Percentiles rank a stretch among this genome's conserved stretches.
Conservation (phyloP, 2,888 invertebrate species). For the Drosophila lacicola region DNA sequence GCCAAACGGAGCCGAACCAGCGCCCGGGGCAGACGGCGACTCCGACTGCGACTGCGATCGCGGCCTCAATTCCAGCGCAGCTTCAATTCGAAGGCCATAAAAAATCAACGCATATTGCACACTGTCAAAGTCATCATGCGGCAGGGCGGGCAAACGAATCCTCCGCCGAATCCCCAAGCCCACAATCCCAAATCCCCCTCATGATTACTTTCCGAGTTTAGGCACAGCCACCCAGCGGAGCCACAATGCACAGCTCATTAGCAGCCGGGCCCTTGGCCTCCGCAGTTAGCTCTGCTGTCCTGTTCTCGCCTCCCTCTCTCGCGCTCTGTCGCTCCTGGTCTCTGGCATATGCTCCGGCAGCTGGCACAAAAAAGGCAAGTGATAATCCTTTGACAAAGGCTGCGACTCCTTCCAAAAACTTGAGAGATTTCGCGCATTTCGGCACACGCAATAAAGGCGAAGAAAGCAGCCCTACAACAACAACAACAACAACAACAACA, state of each 20-base stretch:
- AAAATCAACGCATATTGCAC: constrained; percentile 84
- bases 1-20: constrained; percentile 63
- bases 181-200: neutral
- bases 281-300: constrained; percentile 3
- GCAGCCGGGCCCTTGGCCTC: constrained; percentile 33
- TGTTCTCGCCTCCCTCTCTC: neutral
- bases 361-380: constrained; percentile 52
- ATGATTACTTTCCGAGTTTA: constrained; percentile 6
- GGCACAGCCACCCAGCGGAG: constrained; percentile 15
- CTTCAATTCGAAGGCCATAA: constrained; percentile 83
- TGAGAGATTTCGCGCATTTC: constrained; percentile 69
- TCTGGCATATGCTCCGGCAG: constrained; percentile 1
- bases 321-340: neutral
- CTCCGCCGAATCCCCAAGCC: constrained; percentile 7
- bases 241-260: constrained; percentile 56
- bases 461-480: constrained; percentile 40
- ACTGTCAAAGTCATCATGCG: constrained; percentile 77
- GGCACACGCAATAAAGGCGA: constrained; percentile 54
- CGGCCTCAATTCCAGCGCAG: constrained; percentile 46
- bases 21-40: constrained; percentile 13
- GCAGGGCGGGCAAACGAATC: constrained; percentile 8
- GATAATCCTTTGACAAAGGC: constrained; percentile 79
- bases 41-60: constrained; percentile 8
- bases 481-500: constrained; percentile 20
- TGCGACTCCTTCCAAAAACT: constrained; percentile 32